These are phyloP conservation scores for Drosophila imparisetae DNA, from an alignment of 2,888 invertebrate genomes.

Conservation along the genomic window DNA sequence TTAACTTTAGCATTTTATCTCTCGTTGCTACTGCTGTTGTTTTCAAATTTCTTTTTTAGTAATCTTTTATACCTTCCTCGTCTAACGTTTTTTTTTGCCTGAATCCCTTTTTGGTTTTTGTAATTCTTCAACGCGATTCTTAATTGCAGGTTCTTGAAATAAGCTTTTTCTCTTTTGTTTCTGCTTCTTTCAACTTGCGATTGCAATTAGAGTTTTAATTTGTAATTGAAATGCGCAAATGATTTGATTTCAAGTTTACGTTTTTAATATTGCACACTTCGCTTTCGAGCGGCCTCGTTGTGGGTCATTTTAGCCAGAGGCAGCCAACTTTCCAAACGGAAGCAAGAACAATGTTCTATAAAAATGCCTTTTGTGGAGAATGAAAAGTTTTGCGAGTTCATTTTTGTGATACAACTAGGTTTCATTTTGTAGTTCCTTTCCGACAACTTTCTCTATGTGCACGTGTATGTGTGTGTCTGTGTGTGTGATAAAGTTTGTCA, in stretches of 20 bases:
- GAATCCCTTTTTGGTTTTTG: constrained; percentile 5
- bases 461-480: constrained; percentile 8
- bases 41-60: constrained; percentile 74
- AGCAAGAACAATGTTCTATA: constrained; percentile 41
- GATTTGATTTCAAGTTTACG: constrained; percentile 54
- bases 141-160: constrained; percentile 49
- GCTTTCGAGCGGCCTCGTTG: constrained; percentile 53
- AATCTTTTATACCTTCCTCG: constrained; percentile 49
- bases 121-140: constrained; percentile 27
- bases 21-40: constrained; percentile 55
- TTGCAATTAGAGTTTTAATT: constrained; percentile 55
- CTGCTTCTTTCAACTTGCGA: neutral
- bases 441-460: constrained; percentile 39
- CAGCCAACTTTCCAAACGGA: constrained; percentile 11
- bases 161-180: constrained; percentile 6
- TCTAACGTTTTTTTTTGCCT: constrained; percentile 4
- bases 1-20: constrained; percentile 54
- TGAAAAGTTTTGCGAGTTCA: constrained; percentile 53
- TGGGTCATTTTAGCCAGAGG: constrained; percentile 33
- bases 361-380: constrained; percentile 51
- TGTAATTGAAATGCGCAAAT: constrained; percentile 55
- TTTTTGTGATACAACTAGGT: constrained; percentile 53
- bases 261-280: constrained; percentile 34
- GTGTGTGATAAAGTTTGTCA: constrained; percentile 48
- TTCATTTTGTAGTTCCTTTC: constrained; percentile 60